phyloP scores from a whole-genome alignment of 2,113 vertebrate species.

The Melozone crissalis region DNA sequence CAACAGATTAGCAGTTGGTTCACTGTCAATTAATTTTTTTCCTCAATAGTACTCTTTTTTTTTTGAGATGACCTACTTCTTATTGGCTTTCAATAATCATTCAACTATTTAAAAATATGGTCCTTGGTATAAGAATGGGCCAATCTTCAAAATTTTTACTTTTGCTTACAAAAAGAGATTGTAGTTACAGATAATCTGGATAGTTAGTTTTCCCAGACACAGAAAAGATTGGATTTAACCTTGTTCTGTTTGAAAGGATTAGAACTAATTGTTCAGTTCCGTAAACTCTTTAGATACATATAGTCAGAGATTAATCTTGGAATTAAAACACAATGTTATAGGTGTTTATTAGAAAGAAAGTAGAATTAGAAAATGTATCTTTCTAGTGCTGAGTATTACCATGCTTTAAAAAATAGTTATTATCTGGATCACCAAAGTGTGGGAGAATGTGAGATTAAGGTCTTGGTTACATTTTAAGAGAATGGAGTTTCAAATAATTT shows the following conservation, averaged over 20 bases:
- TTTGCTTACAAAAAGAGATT: not conserved
- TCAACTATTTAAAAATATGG: not conserved
- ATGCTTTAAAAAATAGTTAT: not conserved
- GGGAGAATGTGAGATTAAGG: not conserved
- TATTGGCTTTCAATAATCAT: not conserved
- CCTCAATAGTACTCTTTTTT: not conserved
- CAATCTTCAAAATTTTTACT: not conserved
- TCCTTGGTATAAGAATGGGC: not conserved
- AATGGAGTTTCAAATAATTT: not conserved
- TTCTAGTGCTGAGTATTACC: not conserved
- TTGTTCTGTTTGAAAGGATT: constrained; percentile 28
- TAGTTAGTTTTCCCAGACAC: constrained; percentile 36
- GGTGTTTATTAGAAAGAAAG: constrained; percentile 18
- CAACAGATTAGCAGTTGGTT: not conserved
- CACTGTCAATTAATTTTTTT: not conserved
- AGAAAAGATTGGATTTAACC: constrained; percentile 34
- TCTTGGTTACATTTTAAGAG: not conserved
- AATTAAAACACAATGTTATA: not conserved
- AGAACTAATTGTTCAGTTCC: constrained; percentile 35
- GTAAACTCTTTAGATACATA: constrained; percentile 5
- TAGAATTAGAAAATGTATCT: constrained; percentile 1
- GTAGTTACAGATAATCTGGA: not conserved
- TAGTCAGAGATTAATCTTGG: constrained; percentile 26
- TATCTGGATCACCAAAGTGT: not conserved
- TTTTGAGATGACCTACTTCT: constrained; percentile 10